These are phyloP conservation scores for Eupithecia inturbata DNA, from an alignment of 2,888 invertebrate genomes.

Conservation along the genomic window DNA sequence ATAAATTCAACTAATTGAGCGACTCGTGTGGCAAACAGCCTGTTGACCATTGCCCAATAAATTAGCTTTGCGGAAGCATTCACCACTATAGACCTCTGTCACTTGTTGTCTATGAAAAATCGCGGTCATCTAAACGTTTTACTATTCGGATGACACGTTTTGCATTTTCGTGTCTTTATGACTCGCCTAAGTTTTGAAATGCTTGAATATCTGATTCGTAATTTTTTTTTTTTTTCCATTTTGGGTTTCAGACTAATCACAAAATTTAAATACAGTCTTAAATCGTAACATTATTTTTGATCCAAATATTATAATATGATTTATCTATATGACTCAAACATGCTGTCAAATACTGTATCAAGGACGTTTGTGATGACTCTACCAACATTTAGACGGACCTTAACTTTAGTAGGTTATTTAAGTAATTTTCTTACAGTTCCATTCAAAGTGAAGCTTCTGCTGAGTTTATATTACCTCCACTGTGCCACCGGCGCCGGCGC, in stretches of 20 bases:
- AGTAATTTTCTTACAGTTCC: not conserved
- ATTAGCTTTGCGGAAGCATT: constrained; percentile 45
- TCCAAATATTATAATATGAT: not conserved
- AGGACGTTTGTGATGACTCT: not conserved
- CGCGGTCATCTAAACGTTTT: not conserved
- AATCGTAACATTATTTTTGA: accelerated
- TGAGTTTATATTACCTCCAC: not conserved
- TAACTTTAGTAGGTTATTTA: not conserved
- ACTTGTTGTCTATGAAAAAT: not conserved
- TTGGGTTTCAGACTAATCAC: not conserved
- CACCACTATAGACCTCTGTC: not conserved
- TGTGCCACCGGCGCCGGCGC: constrained; percentile 46
- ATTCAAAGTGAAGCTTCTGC: constrained; percentile 7
- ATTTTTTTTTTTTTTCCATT: too few relatives aligned
- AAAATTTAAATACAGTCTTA: not conserved
- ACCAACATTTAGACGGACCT: not conserved
- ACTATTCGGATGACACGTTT: not conserved
- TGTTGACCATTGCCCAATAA: constrained; percentile 37
- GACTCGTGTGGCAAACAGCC: constrained; percentile 28
- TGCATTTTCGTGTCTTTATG: not conserved
- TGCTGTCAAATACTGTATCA: not conserved
- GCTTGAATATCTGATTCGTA: not conserved
- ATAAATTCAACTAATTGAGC: constrained; percentile 22
- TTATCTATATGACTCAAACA: not conserved
- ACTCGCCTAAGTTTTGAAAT: not conserved